Evolutionary conservation across 2,113 vertebrate species (phyloP).

Genomic region (Eulacestoma nigropectus): DNA sequence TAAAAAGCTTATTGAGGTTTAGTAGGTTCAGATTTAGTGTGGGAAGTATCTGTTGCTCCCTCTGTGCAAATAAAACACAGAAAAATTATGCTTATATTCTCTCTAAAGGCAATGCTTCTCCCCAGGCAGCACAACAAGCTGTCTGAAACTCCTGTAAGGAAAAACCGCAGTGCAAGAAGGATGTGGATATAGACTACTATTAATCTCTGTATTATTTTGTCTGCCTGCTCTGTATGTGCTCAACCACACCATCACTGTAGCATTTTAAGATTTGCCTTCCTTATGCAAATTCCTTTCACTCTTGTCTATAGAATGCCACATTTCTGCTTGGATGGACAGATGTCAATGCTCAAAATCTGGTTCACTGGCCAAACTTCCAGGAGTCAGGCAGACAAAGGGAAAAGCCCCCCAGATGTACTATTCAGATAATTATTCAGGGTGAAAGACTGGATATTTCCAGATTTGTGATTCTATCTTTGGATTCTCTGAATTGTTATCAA

Average conservation of each 20-base stretch:
- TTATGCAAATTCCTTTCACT: not conserved
- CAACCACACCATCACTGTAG: not conserved
- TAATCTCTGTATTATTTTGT: not conserved
- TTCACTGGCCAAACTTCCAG: not conserved
- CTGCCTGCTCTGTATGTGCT: not conserved
- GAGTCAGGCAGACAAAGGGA: not conserved
- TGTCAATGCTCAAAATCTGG: not conserved
- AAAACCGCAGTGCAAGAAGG: not conserved
- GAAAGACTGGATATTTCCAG: not conserved
- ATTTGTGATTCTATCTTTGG: not conserved
- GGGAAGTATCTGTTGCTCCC: not conserved
- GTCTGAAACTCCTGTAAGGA: not conserved
- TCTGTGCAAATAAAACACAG: not conserved
- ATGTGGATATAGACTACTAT: not conserved
- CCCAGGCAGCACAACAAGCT: not conserved
- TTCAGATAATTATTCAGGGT: not conserved
- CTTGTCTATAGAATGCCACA: not conserved
- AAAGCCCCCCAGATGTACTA: not conserved
- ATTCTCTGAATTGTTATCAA: not conserved
- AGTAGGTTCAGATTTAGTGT: not conserved
- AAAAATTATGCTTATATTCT: not conserved
- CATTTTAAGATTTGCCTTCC: not conserved
- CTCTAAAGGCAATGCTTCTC: not conserved
- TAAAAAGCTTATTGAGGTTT: not conserved
- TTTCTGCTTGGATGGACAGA: not conserved